Percentiles rank a stretch among this genome's conserved stretches.
These are phyloP conservation scores for Myodes glareolus DNA, from an alignment of 2,113 vertebrate genomes.

Conservation along the genomic window DNA sequence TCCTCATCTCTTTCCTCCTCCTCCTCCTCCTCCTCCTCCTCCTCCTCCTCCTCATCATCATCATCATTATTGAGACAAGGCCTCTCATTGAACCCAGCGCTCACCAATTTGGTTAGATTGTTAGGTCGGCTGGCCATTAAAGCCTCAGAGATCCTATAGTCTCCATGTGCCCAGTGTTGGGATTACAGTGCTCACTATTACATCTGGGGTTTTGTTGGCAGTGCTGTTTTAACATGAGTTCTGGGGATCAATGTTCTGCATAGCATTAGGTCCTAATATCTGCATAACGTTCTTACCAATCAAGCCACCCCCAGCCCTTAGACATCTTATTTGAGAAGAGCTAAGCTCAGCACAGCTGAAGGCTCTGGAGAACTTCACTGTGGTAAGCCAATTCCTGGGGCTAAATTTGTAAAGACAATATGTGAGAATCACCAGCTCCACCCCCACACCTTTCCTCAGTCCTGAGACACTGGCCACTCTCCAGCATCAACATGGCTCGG, in stretches of 20 bases:
- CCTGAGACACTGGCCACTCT: neutral
- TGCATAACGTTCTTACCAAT: neutral
- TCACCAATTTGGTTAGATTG: neutral
- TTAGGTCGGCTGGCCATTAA: neutral
- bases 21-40: too few relatives aligned
- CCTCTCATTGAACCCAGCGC: neutral
- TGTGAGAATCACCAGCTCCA: too few relatives aligned
- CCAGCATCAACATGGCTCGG: accelerated
- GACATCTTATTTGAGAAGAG: accelerated
- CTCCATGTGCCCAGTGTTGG: neutral
- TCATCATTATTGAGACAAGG: too few relatives aligned
- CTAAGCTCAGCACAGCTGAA: too few relatives aligned
- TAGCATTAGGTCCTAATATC: neutral
- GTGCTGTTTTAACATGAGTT: neutral
- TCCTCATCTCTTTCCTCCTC: neutral
- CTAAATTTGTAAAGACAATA: neutral
- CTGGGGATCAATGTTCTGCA: neutral
- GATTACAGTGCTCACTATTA: too few relatives aligned
- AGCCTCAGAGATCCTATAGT: neutral
- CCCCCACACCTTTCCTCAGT: neutral
- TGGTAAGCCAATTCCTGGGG: neutral
- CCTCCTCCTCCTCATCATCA: too few relatives aligned
- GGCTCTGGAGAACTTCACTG: neutral
- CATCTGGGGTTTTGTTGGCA: neutral
- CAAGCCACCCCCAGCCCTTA: neutral